These are phyloP conservation scores for Dryococelus australis DNA, from an alignment of 2,888 invertebrate genomes.

Conservation along the genomic window DNA sequence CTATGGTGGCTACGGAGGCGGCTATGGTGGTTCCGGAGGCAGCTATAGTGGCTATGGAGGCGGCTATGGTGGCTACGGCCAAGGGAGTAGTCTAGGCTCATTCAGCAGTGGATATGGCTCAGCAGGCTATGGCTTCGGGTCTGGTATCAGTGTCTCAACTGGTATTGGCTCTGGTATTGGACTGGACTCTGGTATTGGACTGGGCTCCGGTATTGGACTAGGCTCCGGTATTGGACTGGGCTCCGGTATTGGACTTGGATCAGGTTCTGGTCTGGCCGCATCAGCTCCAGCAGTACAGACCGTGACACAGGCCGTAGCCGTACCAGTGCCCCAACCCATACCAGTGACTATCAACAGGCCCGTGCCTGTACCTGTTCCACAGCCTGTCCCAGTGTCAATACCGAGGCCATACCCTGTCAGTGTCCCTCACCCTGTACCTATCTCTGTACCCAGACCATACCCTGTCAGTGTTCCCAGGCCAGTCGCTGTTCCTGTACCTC, in stretches of 20 bases:
- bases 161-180: background rate
- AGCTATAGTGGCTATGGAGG: slow-evolving; percentile 19
- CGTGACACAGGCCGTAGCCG: slow-evolving; percentile 20
- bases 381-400: slow-evolving; percentile 30
- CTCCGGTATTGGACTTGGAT: background rate
- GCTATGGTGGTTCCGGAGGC: slow-evolving; percentile 11
- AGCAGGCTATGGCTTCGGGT: background rate
- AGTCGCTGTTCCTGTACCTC: slow-evolving; percentile 24
- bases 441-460: slow-evolving; percentile 30
- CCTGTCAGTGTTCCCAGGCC: slow-evolving; percentile 31
- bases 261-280: background rate
- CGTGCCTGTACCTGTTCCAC: slow-evolving; percentile 28
- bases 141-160: background rate
- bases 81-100: background rate
- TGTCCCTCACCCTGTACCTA: slow-evolving; percentile 26
- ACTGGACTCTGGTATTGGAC: background rate
- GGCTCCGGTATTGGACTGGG: background rate
- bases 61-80: background rate
- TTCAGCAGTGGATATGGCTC: slow-evolving; percentile 13
- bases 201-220: background rate
- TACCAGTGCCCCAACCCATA: slow-evolving; percentile 21
- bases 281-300: slow-evolving; percentile 13
- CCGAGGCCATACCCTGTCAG: slow-evolving; percentile 32
- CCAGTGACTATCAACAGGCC: slow-evolving; percentile 31
- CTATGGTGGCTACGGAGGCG: background rate